Evolutionary conservation across 2,797 vertebrate species (phyloP).

Genomic region (Hozukius guyotensis): DNA sequence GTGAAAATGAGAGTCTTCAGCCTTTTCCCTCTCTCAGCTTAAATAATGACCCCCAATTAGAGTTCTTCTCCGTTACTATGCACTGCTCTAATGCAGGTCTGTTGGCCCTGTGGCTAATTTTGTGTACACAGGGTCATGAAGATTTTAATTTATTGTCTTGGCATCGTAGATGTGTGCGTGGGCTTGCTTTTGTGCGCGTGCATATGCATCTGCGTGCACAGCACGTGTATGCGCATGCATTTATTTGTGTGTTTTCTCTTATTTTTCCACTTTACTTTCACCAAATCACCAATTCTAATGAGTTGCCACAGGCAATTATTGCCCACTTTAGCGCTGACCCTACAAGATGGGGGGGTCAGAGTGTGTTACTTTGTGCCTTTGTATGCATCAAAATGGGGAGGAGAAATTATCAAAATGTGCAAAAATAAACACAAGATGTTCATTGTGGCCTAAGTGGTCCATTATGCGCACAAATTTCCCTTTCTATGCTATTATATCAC

Average conservation of each 20-base stretch:
- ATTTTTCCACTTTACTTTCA: slow-evolving; percentile 73
- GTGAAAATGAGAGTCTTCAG: slow-evolving; percentile 80
- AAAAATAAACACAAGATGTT: slow-evolving; percentile 75
- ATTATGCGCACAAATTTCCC: slow-evolving; percentile 65
- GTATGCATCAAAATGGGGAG: slow-evolving; percentile 66
- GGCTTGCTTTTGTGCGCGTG: slow-evolving; percentile 17
- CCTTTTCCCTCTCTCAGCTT: slow-evolving; percentile 72
- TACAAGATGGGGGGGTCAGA: slow-evolving; percentile 76
- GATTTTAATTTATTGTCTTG: slow-evolving; percentile 78
- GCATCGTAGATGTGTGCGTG: slow-evolving; percentile 38
- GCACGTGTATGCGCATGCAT: slow-evolving; percentile 20
- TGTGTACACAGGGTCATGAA: slow-evolving; percentile 82
- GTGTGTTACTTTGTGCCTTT: slow-evolving; percentile 71
- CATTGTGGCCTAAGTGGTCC: slow-evolving; percentile 67
- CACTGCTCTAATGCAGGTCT: slow-evolving; percentile 75
- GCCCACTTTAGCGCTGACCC: slow-evolving; percentile 82
- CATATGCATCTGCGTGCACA: neutral
- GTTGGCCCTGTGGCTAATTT: slow-evolving; percentile 81
- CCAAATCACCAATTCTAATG: slow-evolving; percentile 84
- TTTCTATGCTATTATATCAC: slow-evolving; percentile 52
- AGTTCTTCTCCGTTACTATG: slow-evolving; percentile 77
- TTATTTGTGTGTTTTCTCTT: slow-evolving; percentile 62
- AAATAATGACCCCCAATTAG: slow-evolving; percentile 85
- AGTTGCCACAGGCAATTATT: slow-evolving; percentile 83
- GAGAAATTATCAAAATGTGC: slow-evolving; percentile 69